Conservation (phyloP, 1,140 invertebrate species). For the Myzus persicae region DNA sequence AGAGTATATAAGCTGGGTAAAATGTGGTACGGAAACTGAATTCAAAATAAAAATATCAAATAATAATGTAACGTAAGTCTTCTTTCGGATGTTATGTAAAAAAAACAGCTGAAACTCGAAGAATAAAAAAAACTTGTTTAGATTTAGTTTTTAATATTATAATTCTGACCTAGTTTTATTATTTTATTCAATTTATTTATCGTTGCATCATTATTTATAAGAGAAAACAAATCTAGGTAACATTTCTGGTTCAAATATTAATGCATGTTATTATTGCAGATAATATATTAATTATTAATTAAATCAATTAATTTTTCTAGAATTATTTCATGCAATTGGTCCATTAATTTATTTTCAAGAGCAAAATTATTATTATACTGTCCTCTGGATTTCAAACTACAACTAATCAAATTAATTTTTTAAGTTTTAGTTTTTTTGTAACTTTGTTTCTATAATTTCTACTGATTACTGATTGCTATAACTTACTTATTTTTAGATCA, state of each 20-base stretch:
- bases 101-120: neutral
- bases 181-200: conserved; percentile 1
- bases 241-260: neutral
- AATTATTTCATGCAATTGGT: neutral
- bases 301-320: neutral
- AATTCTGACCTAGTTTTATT: neutral
- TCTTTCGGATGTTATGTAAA: neutral
- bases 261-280: neutral
- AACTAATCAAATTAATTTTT: neutral
- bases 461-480: neutral
- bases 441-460: neutral
- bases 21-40: conserved; percentile 15
- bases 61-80: conserved; percentile 23
- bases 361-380: neutral
- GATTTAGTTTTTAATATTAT: neutral
- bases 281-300: neutral
- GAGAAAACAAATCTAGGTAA: neutral
- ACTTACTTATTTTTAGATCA: neutral
- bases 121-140: conserved; percentile 22
- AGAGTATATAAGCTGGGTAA: neutral
- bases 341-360: neutral
- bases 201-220: neutral
- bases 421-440: too few species aligned
- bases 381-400: neutral
- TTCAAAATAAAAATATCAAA: conserved; percentile 34